A percentile compares a stretch with the other conserved stretches of the same genome.
Conservation (phyloP, 2,113 vertebrate genomes). For the Podilymbus podiceps region DNA sequence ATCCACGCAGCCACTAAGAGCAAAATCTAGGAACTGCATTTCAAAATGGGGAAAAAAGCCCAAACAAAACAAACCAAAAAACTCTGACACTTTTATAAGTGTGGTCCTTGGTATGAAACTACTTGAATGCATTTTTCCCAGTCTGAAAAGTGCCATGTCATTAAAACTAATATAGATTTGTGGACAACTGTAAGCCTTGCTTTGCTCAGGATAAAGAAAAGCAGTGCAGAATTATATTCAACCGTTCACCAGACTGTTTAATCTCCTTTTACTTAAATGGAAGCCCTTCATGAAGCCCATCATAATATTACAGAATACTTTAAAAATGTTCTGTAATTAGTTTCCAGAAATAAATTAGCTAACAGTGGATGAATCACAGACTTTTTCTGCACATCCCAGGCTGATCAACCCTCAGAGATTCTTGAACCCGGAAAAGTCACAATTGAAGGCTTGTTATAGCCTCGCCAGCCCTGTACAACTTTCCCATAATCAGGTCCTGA, state of each 20-base stretch:
- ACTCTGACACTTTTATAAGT: not conserved
- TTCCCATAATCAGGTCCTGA: not conserved
- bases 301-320: not conserved
- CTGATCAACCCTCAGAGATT: not conserved
- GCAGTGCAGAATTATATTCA: not conserved
- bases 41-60: not conserved
- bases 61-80: no score
- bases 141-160: not conserved
- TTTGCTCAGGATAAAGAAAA: not conserved
- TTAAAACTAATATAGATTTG: not conserved
- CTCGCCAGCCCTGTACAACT: not conserved
- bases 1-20: not conserved
- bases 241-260: not conserved
- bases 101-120: not conserved
- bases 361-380: not conserved
- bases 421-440: not conserved
- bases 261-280: not conserved
- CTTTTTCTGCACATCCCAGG: not conserved
- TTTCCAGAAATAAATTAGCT: slow-evolving; percentile 18
- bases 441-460: not conserved
- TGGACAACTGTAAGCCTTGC: not conserved
- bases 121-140: not conserved
- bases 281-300: not conserved
- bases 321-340: not conserved
- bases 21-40: not conserved